Evolutionary conservation across 2,888 invertebrate species (phyloP).

Genomic region (Drosophila anomelani): DNA sequence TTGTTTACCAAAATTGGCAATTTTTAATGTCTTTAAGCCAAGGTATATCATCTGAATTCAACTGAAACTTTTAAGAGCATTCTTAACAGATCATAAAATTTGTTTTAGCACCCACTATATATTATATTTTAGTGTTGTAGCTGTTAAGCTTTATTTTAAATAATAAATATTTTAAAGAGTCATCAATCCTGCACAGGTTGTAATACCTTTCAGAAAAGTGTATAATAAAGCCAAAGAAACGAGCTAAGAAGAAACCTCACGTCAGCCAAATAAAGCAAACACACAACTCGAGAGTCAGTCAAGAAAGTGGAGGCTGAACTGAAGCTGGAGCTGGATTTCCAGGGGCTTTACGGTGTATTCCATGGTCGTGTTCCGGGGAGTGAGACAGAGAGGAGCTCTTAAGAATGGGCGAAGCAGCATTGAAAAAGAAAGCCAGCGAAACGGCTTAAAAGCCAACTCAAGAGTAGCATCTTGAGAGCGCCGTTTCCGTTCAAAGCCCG

Average conservation of each 20-base stretch:
- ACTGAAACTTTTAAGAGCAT: not conserved
- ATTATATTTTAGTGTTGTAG: no score
- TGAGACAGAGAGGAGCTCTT: constrained; percentile 59
- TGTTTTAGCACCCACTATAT: not conserved
- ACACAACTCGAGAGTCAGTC: constrained; percentile 50
- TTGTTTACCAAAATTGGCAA: no score
- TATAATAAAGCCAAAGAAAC: constrained; percentile 24
- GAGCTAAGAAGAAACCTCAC: constrained; percentile 52
- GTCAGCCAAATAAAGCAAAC: constrained; percentile 77
- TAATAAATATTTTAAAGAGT: not conserved
- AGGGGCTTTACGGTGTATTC: constrained; percentile 11
- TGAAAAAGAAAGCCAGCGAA: constrained; percentile 72
- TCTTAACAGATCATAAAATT: not conserved
- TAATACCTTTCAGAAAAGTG: not conserved
- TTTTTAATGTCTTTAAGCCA: not conserved
- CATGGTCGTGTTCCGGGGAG: constrained; percentile 11
- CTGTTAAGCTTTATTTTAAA: not conserved
- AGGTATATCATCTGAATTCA: no score
- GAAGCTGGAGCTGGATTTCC: constrained; percentile 13
- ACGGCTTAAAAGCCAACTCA: constrained; percentile 70
- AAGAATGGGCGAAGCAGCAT: constrained; percentile 79
- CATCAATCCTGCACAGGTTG: not conserved
- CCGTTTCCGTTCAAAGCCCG: constrained; percentile 70
- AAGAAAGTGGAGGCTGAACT: constrained; percentile 37
- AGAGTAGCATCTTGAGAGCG: constrained; percentile 61